A percentile compares a stretch with the other conserved stretches of the same genome.
These are phyloP conservation scores for Microtus pennsylvanicus DNA, from an alignment of 2,113 vertebrate species.

Conservation along the genomic window DNA sequence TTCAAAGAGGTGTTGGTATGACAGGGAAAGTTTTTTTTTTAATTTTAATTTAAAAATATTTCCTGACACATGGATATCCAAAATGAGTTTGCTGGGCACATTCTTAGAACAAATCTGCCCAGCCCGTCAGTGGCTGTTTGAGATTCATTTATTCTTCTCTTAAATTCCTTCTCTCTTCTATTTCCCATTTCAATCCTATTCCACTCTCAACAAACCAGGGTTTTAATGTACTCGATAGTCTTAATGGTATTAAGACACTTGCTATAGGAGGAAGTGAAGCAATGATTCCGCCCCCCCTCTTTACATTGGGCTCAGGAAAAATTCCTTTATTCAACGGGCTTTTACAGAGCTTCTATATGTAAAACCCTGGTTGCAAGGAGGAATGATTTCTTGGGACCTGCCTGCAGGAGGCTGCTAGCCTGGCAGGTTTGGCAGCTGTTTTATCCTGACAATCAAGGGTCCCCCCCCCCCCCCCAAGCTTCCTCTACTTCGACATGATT, in stretches of 20 bases:
- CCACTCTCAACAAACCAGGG: neutral
- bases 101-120: neutral
- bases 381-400: neutral
- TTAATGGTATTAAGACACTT: neutral
- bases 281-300: neutral
- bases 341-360: neutral
- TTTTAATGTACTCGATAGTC: neutral
- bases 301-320: neutral
- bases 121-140: neutral
- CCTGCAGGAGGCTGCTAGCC: conserved; percentile 21
- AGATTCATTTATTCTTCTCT: conserved; percentile 4
- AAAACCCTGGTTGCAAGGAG: neutral
- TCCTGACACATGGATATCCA: neutral
- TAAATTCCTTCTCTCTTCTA: neutral
- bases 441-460: neutral
- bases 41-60: conserved; percentile 38
- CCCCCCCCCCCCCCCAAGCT: neutral
- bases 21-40: neutral
- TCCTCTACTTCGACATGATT: neutral
- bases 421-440: fast-evolving
- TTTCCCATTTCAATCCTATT: neutral
- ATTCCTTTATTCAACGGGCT: neutral
- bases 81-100: no score
- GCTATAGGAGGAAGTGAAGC: neutral
- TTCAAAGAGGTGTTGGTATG: conserved; percentile 19